Evolutionary conservation across 2,797 vertebrate genomes (phyloP).

Genomic region (Pteronotus mesoamericanus): DNA sequence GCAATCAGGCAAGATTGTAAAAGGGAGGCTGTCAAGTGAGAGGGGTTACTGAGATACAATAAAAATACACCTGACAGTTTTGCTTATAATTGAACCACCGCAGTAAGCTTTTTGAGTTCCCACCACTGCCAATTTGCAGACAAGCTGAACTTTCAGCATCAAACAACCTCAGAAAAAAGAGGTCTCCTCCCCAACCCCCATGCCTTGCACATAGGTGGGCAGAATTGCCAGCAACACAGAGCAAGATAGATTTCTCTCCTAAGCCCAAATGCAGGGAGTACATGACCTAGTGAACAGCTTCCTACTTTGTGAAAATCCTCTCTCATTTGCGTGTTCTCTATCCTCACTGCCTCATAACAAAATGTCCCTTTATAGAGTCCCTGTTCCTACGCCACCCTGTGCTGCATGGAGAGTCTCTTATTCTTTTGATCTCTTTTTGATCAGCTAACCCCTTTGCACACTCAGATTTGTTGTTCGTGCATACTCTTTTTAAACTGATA

Average conservation of each 20-base stretch:
- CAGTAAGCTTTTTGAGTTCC: neutral
- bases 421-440: slow-evolving; percentile 38
- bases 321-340: neutral
- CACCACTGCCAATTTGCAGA: neutral
- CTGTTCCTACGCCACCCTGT: neutral
- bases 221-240: neutral
- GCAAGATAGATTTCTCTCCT: neutral
- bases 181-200: rapidly evolving
- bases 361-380: neutral
- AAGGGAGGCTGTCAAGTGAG: neutral
- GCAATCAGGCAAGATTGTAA: neutral
- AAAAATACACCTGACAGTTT: neutral
- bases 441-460: neutral
- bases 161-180: neutral
- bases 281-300: neutral
- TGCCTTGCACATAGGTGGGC: neutral
- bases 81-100: neutral
- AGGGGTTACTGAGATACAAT: neutral
- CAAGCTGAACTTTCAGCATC: neutral
- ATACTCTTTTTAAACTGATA: slow-evolving; percentile 22
- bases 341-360: neutral
- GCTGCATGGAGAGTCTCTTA: neutral
- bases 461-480: neutral
- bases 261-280: neutral
- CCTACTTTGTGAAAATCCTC: neutral